Conservation (phyloP, 1,140 invertebrate genomes). For the Orius laevigatus region DNA sequence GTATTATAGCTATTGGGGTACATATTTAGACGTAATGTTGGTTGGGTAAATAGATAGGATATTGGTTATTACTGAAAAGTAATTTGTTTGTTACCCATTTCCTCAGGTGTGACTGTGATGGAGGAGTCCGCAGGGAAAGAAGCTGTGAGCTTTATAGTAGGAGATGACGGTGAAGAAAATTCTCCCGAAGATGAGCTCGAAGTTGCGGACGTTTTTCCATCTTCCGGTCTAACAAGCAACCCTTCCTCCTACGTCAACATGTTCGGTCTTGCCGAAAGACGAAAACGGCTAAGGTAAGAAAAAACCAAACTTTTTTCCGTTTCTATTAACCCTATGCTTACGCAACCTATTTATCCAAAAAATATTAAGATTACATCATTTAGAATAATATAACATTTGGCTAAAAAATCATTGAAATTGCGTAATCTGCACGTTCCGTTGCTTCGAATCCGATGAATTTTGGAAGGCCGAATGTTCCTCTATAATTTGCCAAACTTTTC, state of each 20-base stretch:
- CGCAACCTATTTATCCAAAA: no score
- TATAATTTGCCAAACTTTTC: no score
- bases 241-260: constrained; percentile 24
- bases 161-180: constrained; percentile 24
- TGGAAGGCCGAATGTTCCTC: no score
- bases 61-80: background rate
- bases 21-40: no score
- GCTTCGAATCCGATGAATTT: no score
- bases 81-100: background rate
- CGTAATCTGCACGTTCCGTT: no score
- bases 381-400: no score
- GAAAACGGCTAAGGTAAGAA: constrained; percentile 34
- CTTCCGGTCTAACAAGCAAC: constrained; percentile 20
- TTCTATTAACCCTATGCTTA: no score
- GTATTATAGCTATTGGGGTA: no score
- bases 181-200: constrained; percentile 26
- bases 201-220: constrained; percentile 31
- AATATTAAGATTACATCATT: no score
- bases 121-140: constrained; percentile 8
- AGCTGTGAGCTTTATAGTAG: constrained; percentile 33
- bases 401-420: no score
- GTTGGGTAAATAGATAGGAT: no score
- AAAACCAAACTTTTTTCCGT: background rate
- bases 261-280: constrained; percentile 32
- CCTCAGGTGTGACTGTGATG: constrained; percentile 3